Conservation (phyloP, 2,888 invertebrate genomes). For the Operophtera brumata region DNA sequence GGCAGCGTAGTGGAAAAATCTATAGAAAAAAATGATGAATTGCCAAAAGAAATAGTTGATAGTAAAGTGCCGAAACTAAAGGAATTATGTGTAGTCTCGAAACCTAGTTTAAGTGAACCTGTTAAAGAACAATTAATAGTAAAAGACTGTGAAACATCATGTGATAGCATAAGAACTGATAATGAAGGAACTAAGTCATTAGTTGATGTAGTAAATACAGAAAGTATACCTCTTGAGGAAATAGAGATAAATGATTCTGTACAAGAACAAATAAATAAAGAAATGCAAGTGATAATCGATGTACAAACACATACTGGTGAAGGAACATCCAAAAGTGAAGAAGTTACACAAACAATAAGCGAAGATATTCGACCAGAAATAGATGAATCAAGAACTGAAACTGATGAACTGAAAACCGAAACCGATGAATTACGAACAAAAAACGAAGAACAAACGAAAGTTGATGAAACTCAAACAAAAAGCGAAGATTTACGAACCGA, state of each 20-base stretch:
- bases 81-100: slow-evolving; percentile 68
- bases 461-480: slow-evolving; percentile 25
- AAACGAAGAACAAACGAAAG: slow-evolving; percentile 19
- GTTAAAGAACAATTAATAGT: slow-evolving; percentile 60
- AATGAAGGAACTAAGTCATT: slow-evolving; percentile 72
- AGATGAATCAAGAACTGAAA: slow-evolving; percentile 20
- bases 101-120: slow-evolving; percentile 67
- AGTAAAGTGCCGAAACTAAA: slow-evolving; percentile 66
- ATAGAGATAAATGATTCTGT: slow-evolving; percentile 44
- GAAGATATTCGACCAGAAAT: slow-evolving; percentile 19
- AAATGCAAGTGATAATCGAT: slow-evolving; percentile 7
- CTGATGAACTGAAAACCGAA: slow-evolving; percentile 21
- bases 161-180: slow-evolving; percentile 71
- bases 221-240: slow-evolving; percentile 40
- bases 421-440: slow-evolving; percentile 18
- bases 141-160: slow-evolving; percentile 72
- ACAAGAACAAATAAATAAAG: slow-evolving; percentile 20
- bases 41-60: slow-evolving; percentile 69
- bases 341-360: slow-evolving; percentile 17
- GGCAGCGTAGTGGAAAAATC: slow-evolving; percentile 26
- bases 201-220: slow-evolving; percentile 53
- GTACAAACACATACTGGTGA: slow-evolving; percentile 12
- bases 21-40: slow-evolving; percentile 48
- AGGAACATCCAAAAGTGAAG: slow-evolving; percentile 21
- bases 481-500: slow-evolving; percentile 17